phyloP scores from a whole-genome alignment of 2,797 vertebrate genomes.

The Sebastes umbrosus region DNA sequence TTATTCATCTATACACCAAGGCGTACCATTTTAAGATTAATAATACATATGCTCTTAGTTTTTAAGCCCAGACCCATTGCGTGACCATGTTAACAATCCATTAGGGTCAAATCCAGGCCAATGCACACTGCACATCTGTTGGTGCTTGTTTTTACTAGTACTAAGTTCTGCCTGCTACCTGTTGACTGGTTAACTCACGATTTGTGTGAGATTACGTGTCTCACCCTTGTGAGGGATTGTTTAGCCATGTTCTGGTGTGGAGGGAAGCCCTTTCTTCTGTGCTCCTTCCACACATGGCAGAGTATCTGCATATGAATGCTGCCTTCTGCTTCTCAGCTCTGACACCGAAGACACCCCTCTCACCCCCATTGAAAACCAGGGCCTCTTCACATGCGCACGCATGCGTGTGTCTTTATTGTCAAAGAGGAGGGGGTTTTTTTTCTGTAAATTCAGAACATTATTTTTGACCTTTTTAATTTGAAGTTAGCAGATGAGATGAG shows the following conservation, averaged over 20 bases:
- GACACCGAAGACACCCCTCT: conserved; percentile 20
- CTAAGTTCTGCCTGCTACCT: conserved; percentile 35
- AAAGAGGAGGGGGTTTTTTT: background rate
- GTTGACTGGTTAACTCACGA: conserved; percentile 25
- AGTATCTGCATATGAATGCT: conserved; percentile 80
- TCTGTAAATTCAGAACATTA: background rate
- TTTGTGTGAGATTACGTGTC: conserved; percentile 16
- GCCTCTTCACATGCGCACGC: conserved; percentile 43
- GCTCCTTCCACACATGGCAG: conserved; percentile 52
- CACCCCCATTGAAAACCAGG: conserved; percentile 16
- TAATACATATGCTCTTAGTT: background rate
- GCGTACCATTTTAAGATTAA: background rate
- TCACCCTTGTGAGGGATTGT: conserved; percentile 12
- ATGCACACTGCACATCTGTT: conserved; percentile 52
- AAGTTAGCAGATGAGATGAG: background rate
- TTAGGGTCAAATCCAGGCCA: conserved; percentile 61
- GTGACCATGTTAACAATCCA: conserved; percentile 49
- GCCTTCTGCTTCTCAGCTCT: conserved; percentile 71
- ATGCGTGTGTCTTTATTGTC: background rate
- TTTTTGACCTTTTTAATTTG: background rate
- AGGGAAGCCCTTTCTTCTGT: conserved; percentile 27
- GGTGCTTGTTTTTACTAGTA: conserved; percentile 31
- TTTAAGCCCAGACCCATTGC: conserved; percentile 22
- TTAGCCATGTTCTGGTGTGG: conserved; percentile 10
- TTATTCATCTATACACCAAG: background rate